phyloP scores from a whole-genome alignment of 1,140 invertebrate genomes.

The Tenebrio molitor region DNA sequence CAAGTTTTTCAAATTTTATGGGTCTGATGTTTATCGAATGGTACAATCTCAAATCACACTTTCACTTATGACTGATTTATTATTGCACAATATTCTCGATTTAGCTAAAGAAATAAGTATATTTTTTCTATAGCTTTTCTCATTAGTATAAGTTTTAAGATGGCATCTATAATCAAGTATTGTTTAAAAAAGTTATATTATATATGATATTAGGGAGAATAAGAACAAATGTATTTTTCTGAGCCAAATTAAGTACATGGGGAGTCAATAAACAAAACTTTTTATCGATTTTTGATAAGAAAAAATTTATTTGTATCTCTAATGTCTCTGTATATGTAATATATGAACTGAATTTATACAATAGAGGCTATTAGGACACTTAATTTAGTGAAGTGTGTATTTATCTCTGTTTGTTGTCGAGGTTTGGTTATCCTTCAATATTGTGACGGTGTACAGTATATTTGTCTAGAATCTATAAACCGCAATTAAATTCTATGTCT shows the following conservation, averaged over 20 bases:
- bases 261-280: slow-evolving; percentile 35
- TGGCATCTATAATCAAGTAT: slow-evolving; percentile 37
- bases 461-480: slow-evolving; percentile 33
- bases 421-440: slow-evolving; percentile 25
- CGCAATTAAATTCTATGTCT: slow-evolving; percentile 41
- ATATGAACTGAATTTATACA: slow-evolving; percentile 44
- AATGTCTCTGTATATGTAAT: slow-evolving; percentile 27
- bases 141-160: slow-evolving; percentile 13
- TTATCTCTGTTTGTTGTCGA: slow-evolving; percentile 27
- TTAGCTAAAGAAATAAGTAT: slow-evolving; percentile 7
- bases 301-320: slow-evolving; percentile 46
- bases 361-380: slow-evolving; percentile 26
- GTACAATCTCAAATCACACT: slow-evolving; percentile 29
- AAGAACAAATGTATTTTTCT: slow-evolving; percentile 41
- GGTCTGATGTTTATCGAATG: slow-evolving; percentile 24
- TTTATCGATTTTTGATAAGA: slow-evolving; percentile 43
- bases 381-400: slow-evolving; percentile 10
- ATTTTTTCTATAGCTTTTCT: slow-evolving; percentile 33
- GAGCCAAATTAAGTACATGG: slow-evolving; percentile 42
- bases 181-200: slow-evolving; percentile 22
- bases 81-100: slow-evolving; percentile 23
- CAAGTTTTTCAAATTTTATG: neutral
- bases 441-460: slow-evolving; percentile 44
- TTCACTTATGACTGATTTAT: slow-evolving; percentile 29
- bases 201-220: slow-evolving; percentile 13